Evolutionary conservation across 1,140 invertebrate species (phyloP), one percentile per base, ranked within the genome.

Genomic region (Piezodorus guildinii): DNA sequence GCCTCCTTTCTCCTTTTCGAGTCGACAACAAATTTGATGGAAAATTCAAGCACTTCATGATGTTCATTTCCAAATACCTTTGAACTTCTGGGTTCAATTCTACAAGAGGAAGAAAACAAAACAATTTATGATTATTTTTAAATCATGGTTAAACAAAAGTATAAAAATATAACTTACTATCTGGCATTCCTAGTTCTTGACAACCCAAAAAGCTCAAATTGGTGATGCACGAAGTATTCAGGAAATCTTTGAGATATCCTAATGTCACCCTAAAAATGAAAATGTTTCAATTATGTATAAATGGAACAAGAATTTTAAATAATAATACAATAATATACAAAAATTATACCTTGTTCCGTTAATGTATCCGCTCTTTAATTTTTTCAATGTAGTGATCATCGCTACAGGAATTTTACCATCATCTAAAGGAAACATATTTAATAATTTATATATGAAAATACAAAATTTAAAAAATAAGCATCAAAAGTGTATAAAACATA

Each of bases 311-410:
- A 34, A 25, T 30, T 62, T 43, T 21, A 45, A 0, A 16, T 43
- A n/a, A 16, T 43, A 60, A 39, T 10, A 43, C 1, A 2, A 17
- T 2, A 1, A n/a, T n/a, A 14, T 19, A 27, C 58, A 23, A 56
- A 60, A 14, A 51, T 52, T 63, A 64, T 72, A 80, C 80, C 82
- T 76, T 44, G 96, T 97, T 27, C 95, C 96, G 74, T 96, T 96
- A 51, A 98, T 96, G 73, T 99, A 99, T 25, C 96, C 96, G 69
- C 94, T 97, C 75, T 96, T 96, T 2, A 99, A 77, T 76, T 99
- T 99, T 73, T 96, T 95, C 80, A 99, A 94, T 4, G 95, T 98
- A 17, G 93, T 94, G 68, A 97, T 86, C 83, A 99, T 91, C 0
- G 94, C 90, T 71, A 91, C 79, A 8, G 93, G 94, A 62, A 96